phyloP scores from a whole-genome alignment of 2,888 invertebrate genomes.

The Choreutis nemorana region DNA sequence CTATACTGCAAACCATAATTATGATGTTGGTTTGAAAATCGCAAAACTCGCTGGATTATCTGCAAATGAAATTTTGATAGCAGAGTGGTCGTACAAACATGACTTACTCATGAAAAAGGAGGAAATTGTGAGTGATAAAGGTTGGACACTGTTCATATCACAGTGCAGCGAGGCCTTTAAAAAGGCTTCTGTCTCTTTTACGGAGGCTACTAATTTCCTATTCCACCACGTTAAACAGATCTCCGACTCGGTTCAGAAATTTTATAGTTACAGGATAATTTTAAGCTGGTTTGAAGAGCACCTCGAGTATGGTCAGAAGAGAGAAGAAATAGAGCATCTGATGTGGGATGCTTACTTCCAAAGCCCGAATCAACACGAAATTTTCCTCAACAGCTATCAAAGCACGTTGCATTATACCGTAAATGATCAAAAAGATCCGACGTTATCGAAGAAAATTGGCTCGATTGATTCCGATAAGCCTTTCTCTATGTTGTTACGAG shows the following conservation, averaged over 20 bases:
- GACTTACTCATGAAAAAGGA: conserved; percentile 35
- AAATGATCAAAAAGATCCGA: conserved; percentile 39
- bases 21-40: conserved; percentile 66
- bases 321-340: conserved; percentile 49
- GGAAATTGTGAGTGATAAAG: conserved; percentile 35
- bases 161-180: conserved; percentile 70
- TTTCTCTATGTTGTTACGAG: conserved; percentile 39
- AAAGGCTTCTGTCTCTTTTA: conserved; percentile 66
- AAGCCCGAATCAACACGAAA: conserved; percentile 24
- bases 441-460: conserved; percentile 32
- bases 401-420: conserved; percentile 42
- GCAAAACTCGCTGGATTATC: conserved; percentile 57
- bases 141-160: conserved; percentile 59
- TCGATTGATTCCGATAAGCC: conserved; percentile 31
- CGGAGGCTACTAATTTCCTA: conserved; percentile 70
- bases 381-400: conserved; percentile 37
- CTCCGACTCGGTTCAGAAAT: conserved; percentile 46
- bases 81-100: conserved; percentile 63
- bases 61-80: conserved; percentile 58
- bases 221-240: conserved; percentile 62
- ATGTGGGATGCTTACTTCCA: conserved; percentile 57
- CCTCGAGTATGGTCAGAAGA: conserved; percentile 36
- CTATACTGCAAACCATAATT: conserved; percentile 56
- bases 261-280: conserved; percentile 55
- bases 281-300: conserved; percentile 56